phyloP scores from a whole-genome alignment of 1,140 invertebrate genomes.

The Drosophila erecta region DNA sequence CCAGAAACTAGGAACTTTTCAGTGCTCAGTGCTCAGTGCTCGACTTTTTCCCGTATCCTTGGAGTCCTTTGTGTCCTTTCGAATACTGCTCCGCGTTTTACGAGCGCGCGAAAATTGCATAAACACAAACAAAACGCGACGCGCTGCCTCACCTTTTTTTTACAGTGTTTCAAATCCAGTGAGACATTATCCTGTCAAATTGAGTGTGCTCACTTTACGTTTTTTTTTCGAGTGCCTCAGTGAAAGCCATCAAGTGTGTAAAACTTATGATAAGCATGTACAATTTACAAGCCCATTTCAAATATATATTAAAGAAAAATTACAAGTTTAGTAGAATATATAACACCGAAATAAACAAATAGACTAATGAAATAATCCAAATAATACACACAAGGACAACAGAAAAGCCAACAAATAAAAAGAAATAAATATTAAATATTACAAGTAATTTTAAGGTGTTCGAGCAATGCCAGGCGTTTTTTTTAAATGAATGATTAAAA shows the following conservation, averaged over 20 bases:
- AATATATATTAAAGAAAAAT: no score
- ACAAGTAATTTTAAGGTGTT: background rate
- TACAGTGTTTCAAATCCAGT: slow-evolving; percentile 36
- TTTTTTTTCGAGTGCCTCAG: slow-evolving; percentile 39
- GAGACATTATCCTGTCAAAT: slow-evolving; percentile 6
- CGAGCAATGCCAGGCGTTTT: background rate
- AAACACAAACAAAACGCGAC: slow-evolving; percentile 54
- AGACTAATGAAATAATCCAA: no score
- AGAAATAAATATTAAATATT: background rate
- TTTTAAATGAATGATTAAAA: background rate
- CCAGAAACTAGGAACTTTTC: background rate
- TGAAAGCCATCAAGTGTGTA: slow-evolving; percentile 14
- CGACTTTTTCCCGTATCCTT: slow-evolving; percentile 13
- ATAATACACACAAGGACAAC: no score
- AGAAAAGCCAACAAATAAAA: background rate
- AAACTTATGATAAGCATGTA: background rate
- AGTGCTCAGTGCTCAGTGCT: background rate
- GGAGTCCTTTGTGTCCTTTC: slow-evolving; percentile 15
- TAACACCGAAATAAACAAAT: no score
- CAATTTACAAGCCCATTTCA: no score
- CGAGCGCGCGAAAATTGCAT: slow-evolving; percentile 65
- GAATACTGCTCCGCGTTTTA: slow-evolving; percentile 34
- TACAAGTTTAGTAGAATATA: no score
- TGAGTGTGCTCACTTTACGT: background rate
- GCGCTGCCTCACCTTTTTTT: slow-evolving; percentile 29